Evolutionary conservation across 1,140 invertebrate species (phyloP).

Genomic region (Drosophila nannoptera): DNA sequence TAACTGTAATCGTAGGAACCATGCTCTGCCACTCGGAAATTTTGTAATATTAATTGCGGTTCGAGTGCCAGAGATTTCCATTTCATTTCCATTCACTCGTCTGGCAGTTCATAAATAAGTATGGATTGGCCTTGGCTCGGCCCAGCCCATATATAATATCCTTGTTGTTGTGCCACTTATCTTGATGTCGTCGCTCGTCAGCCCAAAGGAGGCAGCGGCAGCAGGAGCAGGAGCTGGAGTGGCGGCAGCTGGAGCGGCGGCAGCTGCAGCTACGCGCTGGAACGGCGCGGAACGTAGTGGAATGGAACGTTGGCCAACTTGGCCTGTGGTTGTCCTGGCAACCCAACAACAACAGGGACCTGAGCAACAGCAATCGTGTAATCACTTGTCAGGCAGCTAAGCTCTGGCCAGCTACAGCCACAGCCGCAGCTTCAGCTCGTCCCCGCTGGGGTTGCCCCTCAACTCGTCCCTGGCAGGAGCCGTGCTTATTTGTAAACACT

Average conservation of each 20-base stretch:
- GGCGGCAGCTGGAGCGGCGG: slow-evolving; percentile 2
- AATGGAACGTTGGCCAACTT: slow-evolving; percentile 13
- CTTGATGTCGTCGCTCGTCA: slow-evolving; percentile 39
- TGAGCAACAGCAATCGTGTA: slow-evolving; percentile 53
- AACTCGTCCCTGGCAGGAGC: not conserved
- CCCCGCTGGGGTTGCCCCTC: not conserved
- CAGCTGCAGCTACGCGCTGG: not conserved
- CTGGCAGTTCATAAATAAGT: slow-evolving; percentile 18
- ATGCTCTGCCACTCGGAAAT: too few species aligned
- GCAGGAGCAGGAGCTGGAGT: not conserved
- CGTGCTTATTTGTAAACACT: slow-evolving; percentile 69
- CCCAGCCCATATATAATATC: slow-evolving; percentile 26
- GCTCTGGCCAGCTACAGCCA: slow-evolving; percentile 37
- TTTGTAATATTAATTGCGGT: not conserved
- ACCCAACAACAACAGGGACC: slow-evolving; percentile 1
- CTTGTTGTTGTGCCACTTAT: slow-evolving; percentile 43
- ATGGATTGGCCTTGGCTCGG: slow-evolving; percentile 5
- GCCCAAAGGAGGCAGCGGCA: slow-evolving; percentile 13
- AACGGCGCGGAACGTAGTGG: not conserved
- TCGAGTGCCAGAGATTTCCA: not conserved
- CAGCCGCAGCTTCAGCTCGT: not conserved
- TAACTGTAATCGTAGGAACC: not conserved
- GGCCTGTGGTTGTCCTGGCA: slow-evolving; percentile 15
- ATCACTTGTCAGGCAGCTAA: slow-evolving; percentile 69
- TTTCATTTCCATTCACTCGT: slow-evolving; percentile 29